Evolutionary conservation across 2,888 invertebrate genomes (phyloP), one percentile per base, ranked within the genome.

Genomic region (Sisyra terminalis): DNA sequence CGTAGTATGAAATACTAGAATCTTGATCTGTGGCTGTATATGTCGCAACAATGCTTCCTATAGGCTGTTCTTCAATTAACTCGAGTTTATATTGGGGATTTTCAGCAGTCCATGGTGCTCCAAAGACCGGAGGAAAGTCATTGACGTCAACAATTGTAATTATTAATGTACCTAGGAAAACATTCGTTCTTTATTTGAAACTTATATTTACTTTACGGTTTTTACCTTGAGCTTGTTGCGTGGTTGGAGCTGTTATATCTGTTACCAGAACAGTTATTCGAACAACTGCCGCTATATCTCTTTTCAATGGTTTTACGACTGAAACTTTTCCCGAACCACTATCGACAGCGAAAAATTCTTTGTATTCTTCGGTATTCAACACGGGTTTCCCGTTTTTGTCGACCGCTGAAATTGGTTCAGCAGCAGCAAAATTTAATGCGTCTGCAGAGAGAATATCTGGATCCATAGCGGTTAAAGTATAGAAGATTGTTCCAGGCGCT

Each of bases 311-410:
- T 49, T 69, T 70, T 0, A 73, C 69, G 1, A 86, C 81, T 1
- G 64, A 60, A 17, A 88, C 81, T 52, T 67, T 69, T 4, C 76
- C 75, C 48, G 65, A 70, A 47, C 64, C 66, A 46, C 70, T 66
- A 48, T 76, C 70, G 3, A 84, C 69, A 2, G 67, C 66, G 53
- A 84, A 83, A 53, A 77, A 74, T 40, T 73, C 68, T 66, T 78
- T 69, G 41, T 62, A 70, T 46, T 58, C 56, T 35, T 69, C 65
- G 42, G 55, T 60, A 18, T 59, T 59, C 0, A 57, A 50, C 2
- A 64, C 78, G 61, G 78, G 78, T 50, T 82, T 78, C 8, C 88
- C 85, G 57, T 88, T 82, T 50, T 80, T 83, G 53, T 89, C 87
- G 3, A 84, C 73, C 1, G 87, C 89, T 1, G 75, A 76, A 15